Conservation (phyloP, 2,797 vertebrate genomes). For the Spinus pinus region DNA sequence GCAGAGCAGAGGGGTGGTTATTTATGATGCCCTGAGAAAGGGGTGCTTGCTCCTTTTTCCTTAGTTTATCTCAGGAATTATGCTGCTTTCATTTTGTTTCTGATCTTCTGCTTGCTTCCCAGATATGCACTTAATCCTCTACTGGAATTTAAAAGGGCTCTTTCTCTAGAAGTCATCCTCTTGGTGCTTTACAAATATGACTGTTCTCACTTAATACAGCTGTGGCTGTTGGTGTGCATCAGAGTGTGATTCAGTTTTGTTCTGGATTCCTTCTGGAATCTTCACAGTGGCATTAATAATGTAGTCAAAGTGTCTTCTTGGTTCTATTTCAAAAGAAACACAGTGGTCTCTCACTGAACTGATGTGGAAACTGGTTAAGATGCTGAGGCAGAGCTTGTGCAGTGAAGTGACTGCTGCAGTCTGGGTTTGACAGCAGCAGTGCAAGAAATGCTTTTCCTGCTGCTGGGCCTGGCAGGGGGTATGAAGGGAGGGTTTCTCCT, state of each 20-base stretch:
- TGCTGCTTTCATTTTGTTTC: not conserved
- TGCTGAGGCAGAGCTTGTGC: not conserved
- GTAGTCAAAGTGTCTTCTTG: not conserved
- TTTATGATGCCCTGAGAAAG: not conserved
- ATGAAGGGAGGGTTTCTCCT: not conserved
- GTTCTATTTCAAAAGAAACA: not conserved
- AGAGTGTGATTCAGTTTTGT: not conserved
- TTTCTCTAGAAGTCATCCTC: not conserved
- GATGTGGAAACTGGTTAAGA: not conserved
- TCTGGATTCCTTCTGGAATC: not conserved
- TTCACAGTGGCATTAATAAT: not conserved
- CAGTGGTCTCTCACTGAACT: not conserved
- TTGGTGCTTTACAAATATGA: not conserved
- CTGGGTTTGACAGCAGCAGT: not conserved
- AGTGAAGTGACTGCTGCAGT: not conserved
- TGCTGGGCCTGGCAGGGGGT: not conserved
- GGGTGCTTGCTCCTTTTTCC: not conserved
- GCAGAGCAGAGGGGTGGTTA: not conserved
- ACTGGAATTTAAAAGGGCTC: not conserved
- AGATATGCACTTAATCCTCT: not conserved
- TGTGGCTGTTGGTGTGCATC: not conserved
- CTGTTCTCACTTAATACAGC: not conserved
- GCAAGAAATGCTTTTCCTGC: not conserved
- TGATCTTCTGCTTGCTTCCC: not conserved
- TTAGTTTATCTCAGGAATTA: not conserved